These are phyloP conservation scores for Melanophora roralis DNA, from an alignment of 2,888 invertebrate genomes.

Conservation along the genomic window DNA sequence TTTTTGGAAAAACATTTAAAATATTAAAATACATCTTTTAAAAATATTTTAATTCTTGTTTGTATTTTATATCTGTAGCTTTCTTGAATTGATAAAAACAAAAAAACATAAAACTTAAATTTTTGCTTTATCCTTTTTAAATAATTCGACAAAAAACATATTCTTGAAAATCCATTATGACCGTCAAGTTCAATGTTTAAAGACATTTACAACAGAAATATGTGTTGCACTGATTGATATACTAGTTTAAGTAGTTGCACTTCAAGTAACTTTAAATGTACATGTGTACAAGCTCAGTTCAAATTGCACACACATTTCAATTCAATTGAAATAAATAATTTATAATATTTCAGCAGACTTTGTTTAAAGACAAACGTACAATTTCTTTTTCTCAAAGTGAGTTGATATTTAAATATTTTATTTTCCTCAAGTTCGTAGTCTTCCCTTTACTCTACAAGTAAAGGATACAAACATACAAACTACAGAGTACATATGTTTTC, in stretches of 20 bases:
- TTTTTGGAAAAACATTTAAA: too few relatives aligned
- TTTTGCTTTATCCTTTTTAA: background rate
- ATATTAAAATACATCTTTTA: too few relatives aligned
- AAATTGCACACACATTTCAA: slow-evolving; percentile 2
- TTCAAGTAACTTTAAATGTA: background rate
- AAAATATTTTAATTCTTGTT: background rate
- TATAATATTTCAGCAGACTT: slow-evolving; percentile 46
- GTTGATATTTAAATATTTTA: slow-evolving; percentile 56
- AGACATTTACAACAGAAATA: slow-evolving; percentile 46
- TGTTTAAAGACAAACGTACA: slow-evolving; percentile 32
- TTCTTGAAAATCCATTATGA: slow-evolving; percentile 36
- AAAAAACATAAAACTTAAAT: too few relatives aligned
- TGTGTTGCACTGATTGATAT: slow-evolving; percentile 27
- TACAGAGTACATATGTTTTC: slow-evolving; percentile 8
- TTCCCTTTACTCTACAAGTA: slow-evolving; percentile 9
- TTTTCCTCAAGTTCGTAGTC: slow-evolving; percentile 34
- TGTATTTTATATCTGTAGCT: background rate
- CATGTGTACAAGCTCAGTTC: background rate
- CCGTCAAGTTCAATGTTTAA: slow-evolving; percentile 57
- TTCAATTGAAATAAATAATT: slow-evolving; percentile 52
- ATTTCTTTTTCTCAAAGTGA: slow-evolving; percentile 42
- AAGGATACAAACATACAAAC: background rate
- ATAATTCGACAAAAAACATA: background rate
- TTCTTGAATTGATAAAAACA: too few relatives aligned
- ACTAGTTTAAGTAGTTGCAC: slow-evolving; percentile 17